Conservation (phyloP, 2,888 invertebrate species). For the Tubulanus polymorphus region DNA sequence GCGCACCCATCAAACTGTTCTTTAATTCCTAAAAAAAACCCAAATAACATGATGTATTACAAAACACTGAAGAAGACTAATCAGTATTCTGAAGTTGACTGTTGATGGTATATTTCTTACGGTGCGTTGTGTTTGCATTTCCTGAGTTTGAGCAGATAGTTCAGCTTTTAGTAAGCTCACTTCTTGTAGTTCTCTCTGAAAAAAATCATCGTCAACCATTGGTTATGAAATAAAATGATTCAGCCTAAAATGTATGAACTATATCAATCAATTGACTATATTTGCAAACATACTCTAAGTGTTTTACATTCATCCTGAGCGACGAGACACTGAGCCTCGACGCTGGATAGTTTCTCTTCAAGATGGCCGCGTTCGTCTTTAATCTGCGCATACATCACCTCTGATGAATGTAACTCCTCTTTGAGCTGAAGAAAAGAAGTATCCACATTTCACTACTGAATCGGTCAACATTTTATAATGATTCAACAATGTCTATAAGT, state of each 20-base stretch:
- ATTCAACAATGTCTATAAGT: not conserved
- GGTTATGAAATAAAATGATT: too few relatives aligned
- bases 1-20: constrained; percentile 35
- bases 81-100: too few relatives aligned
- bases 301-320: constrained; percentile 27
- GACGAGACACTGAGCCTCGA: constrained; percentile 37
- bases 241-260: too few relatives aligned
- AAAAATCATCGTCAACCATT: too few relatives aligned
- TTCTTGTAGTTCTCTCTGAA: constrained; percentile 44
- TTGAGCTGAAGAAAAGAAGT: constrained; percentile 30
- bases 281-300: not conserved
- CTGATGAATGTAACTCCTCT: constrained; percentile 38
- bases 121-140: constrained; percentile 15
- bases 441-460: not conserved
- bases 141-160: constrained; percentile 37
- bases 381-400: constrained; percentile 27
- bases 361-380: constrained; percentile 35
- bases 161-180: constrained; percentile 38
- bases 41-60: too few relatives aligned
- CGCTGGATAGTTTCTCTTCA: constrained; percentile 39
- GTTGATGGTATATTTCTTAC: too few relatives aligned
- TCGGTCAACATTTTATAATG: not conserved
- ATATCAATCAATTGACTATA: too few relatives aligned
- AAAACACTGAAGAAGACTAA: too few relatives aligned
- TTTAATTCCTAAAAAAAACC: constrained; percentile 33